Conservation (phyloP, 2,113 vertebrate species). For the Typhlomys cinereus region DNA sequence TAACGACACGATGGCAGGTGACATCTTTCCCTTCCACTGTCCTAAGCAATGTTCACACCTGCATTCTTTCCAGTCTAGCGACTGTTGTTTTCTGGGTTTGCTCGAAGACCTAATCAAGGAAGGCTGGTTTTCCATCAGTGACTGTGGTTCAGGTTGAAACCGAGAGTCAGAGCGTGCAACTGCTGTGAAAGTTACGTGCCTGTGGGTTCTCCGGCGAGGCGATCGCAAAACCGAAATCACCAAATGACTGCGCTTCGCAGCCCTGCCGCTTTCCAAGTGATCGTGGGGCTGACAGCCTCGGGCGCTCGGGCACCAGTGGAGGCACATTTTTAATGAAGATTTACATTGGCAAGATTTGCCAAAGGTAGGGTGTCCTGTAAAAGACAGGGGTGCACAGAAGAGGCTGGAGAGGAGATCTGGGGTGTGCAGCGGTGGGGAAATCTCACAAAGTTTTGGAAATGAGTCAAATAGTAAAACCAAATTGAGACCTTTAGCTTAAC, state of each 20-base stretch:
- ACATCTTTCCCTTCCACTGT: not conserved
- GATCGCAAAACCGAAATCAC: constrained; percentile 5
- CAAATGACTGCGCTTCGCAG: constrained; percentile 41
- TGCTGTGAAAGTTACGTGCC: not conserved
- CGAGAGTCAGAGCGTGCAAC: not conserved
- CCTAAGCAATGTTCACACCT: not conserved
- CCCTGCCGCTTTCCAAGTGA: constrained; percentile 66
- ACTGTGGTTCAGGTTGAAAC: constrained; percentile 55
- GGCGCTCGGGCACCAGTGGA: not conserved
- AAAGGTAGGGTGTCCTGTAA: not conserved
- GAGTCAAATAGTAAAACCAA: not conserved
- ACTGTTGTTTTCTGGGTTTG: constrained; percentile 20
- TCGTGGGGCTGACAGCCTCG: constrained; percentile 29
- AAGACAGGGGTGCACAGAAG: not conserved
- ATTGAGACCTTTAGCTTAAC: not conserved
- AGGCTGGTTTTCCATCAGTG: not conserved
- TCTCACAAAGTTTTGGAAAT: not conserved
- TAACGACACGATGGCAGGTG: accelerated
- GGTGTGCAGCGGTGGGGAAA: too few relatives aligned
- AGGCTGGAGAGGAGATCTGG: not conserved
- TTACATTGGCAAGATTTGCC: not conserved
- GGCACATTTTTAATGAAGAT: constrained; percentile 7
- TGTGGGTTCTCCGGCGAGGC: not conserved
- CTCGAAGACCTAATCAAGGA: constrained; percentile 4
- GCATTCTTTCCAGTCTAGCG: constrained; percentile 31